A percentile compares a stretch with the other conserved stretches of the same genome.
Evolutionary conservation across 2,888 invertebrate genomes (phyloP).

Genomic region (Lithophane leautieri): DNA sequence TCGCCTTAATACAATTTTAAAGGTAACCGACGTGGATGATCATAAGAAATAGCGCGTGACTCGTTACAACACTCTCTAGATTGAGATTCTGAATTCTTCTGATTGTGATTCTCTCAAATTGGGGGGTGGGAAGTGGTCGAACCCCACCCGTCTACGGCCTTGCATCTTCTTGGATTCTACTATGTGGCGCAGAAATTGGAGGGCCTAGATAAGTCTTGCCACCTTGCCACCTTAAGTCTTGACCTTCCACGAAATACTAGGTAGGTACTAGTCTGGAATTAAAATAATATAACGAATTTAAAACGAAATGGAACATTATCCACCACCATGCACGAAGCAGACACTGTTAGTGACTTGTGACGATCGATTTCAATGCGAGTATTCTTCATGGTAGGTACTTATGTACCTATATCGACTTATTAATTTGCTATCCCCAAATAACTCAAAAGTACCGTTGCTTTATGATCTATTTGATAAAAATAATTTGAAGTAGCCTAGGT

Average conservation of each 20-base stretch:
- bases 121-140: neutral
- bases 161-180: neutral
- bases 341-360: neutral
- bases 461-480: neutral
- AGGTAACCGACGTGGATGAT: neutral
- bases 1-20: too few relatives aligned
- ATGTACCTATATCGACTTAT: neutral
- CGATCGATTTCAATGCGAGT: slow-evolving; percentile 35
- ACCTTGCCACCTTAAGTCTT: too few relatives aligned
- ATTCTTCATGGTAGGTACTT: neutral
- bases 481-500: neutral
- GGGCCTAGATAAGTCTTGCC: neutral
- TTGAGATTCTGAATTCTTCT: neutral
- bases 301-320: neutral
- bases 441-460: neutral
- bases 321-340: neutral
- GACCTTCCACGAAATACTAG: neutral
- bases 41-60: neutral
- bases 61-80: neutral
- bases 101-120: neutral
- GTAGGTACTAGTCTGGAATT: neutral
- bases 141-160: neutral
- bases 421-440: neutral
- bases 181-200: neutral
- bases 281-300: neutral